A percentile compares a stretch with the other conserved stretches of the same genome.
phyloP scores from a whole-genome alignment of 2,113 vertebrate species.

The Bombycilla garrulus region DNA sequence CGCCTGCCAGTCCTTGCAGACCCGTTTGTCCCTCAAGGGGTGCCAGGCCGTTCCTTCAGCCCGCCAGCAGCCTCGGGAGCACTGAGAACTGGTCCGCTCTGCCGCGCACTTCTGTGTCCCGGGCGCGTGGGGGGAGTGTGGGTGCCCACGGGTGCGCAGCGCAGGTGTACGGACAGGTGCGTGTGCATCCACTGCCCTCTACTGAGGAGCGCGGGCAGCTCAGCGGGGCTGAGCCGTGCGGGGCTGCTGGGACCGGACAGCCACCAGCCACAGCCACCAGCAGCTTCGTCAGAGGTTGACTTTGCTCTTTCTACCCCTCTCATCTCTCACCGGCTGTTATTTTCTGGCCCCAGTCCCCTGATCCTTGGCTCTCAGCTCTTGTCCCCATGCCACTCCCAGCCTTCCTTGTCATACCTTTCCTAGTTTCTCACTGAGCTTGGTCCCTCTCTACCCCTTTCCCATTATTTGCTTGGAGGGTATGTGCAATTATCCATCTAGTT shows the following conservation, averaged over 20 bases:
- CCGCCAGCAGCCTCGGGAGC: accelerated
- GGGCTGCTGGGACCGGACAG: not conserved
- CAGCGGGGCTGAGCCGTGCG: not conserved
- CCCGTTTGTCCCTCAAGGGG: accelerated
- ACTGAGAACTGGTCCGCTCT: accelerated
- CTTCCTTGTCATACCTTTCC: not conserved
- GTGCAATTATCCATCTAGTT: not conserved
- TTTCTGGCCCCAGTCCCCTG: not conserved
- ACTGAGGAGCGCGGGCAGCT: not conserved
- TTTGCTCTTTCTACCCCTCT: not conserved
- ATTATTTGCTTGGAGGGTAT: not conserved
- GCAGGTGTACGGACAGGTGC: not conserved
- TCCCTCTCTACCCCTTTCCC: not conserved
- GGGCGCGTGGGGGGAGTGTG: not conserved
- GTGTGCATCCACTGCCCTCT: constrained; percentile 41
- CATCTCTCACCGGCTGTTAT: not conserved
- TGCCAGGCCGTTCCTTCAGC: not conserved
- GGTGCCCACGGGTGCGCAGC: not conserved
- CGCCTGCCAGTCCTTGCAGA: not conserved
- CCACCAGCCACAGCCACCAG: accelerated
- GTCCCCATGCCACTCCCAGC: not conserved
- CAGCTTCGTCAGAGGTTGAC: not conserved
- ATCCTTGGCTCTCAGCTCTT: not conserved
- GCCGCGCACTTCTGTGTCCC: not conserved
- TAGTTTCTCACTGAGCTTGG: not conserved